Percentiles rank a stretch among this genome's conserved stretches.
These are phyloP conservation scores for Ceratoteleas bidentatus DNA, from an alignment of 1,140 invertebrate genomes.

Conservation along the genomic window DNA sequence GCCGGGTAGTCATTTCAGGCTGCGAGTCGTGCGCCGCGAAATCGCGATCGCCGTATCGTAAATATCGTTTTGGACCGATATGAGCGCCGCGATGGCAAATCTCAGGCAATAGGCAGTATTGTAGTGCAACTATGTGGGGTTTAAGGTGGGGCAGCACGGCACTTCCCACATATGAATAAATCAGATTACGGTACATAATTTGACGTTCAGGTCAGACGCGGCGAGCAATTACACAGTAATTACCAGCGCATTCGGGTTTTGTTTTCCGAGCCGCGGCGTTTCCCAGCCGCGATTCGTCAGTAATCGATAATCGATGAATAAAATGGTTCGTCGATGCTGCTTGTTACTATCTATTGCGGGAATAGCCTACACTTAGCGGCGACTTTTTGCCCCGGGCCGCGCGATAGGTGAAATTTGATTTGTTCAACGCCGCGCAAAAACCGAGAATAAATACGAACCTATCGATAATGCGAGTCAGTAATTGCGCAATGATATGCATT, in stretches of 20 bases:
- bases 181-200: conserved; percentile 58
- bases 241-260: conserved; percentile 25
- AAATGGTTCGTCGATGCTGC: conserved; percentile 22
- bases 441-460: background rate
- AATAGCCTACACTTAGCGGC: conserved; percentile 10
- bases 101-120: conserved; percentile 37
- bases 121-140: conserved; percentile 43
- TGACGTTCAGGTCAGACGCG: conserved; percentile 35
- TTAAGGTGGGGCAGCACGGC: conserved; percentile 54
- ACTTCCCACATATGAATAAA: conserved; percentile 59
- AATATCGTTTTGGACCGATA: conserved; percentile 58
- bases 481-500: background rate
- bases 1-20: conserved; percentile 39
- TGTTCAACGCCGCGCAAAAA: conserved; percentile 11
- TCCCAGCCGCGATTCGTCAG: background rate
- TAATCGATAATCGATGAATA: conserved; percentile 40
- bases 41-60: conserved; percentile 57
- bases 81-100: conserved; percentile 42
- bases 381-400: conserved; percentile 7
- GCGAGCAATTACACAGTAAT: conserved; percentile 52
- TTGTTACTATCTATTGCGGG: conserved; percentile 14
- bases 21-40: conserved; percentile 38
- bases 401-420: conserved; percentile 18
- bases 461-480: background rate
- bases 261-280: background rate